Base-by-base conservation (phyloP, 1,140 invertebrate genomes). In the Parasteatoda tepidariorum region DNA sequence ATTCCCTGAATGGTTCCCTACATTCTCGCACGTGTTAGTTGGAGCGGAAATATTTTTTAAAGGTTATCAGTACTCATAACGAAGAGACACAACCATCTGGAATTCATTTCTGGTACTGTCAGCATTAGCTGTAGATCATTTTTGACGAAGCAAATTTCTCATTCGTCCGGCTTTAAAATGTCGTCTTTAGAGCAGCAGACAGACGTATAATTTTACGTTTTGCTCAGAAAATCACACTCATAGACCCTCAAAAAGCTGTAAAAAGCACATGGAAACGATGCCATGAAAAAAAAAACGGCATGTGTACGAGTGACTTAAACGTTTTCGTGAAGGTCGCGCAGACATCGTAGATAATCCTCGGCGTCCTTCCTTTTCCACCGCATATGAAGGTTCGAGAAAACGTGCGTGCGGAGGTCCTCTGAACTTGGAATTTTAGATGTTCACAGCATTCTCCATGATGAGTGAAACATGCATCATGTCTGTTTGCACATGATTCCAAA, bases 251-350 rank as follows among this genome's bases (percentile, higher is more conserved):
- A 48, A 18, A 22, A 31, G 67, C 33, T 54, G 9, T 48, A 41
- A 22, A 70, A 70, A 48, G 67, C 34, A 48, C 54, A 70, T 26
- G 26, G 7, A 48, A 26, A 70, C 22, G 34, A 70, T 70, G 38
- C 15, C 30, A 48, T 48, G 34, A 67, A 67, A 67, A 13, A 54
- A 48, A 48, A 48, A 48, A 48, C 38, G 1, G 1, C 38, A 48
- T 0, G 1, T n/a, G 18, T 4, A 48, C 4, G 4, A 48, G 18
- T 48, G 4, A 2, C 38, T 2, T 48, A 48, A 4, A 18, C 38
- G 18, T 48, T 48, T 48, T 48, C 18, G 1, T 2, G 4, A 48
- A 48, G 4, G 4, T 48, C 38, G 4, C 9, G 18, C 38, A 48
- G 18, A 48, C 38, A 48, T 48, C 18, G 38, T 13, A 48, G 4